Evolutionary conservation across 2,113 vertebrate genomes (phyloP), one percentile per base, ranked within the genome.

Genomic region (Poicephalus meyeri): DNA sequence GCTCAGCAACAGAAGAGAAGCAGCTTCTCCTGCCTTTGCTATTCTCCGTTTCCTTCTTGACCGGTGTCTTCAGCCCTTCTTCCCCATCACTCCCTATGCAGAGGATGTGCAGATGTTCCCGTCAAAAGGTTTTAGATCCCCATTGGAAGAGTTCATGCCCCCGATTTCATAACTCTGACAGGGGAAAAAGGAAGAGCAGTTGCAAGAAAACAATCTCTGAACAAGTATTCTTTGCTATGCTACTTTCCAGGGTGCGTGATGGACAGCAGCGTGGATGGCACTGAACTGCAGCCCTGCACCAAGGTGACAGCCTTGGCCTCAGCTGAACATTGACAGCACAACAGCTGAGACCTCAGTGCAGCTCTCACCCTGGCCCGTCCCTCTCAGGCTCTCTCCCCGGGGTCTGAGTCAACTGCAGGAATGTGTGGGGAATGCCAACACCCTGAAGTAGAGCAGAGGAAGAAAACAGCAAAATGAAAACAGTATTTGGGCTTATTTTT

Each of bases 381-480:
- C 73, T 52, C 28, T 33, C 4, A 2, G 82, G 63, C 64, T 80
- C 33, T 6, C 20, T 80, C 87, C 74, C 72, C 6, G 6, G 88
- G 69, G n/a, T n/a, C 87, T 95, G 93, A 95, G 84, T 95, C 92
- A 96, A 33, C 11, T 1, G 31, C 23, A 96, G 90, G 92, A 96
- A 96, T 94, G 93, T 6, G 33, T 35, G 66, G 66, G 47, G 81
- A 81, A 72, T 69, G 95, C 95, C 93, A 96, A 11, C 33, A 31
- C 1, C 3, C 78, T 85, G 44, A 71, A 84, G 80, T 35, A 47
- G 39, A 81, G 81, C 50, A 64, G 47, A 46, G 47, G 63, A 91
- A 50, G 44, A 91, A 94, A 95, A 91, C 81, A 94, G 71, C 81
- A 65, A 87, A 79, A 93, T 66, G 35, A 91, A 89, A 91, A 85